These are phyloP conservation scores for Pseudotriccus pelzelni DNA, from an alignment of 2,797 vertebrate genomes.

Conservation along the genomic window DNA sequence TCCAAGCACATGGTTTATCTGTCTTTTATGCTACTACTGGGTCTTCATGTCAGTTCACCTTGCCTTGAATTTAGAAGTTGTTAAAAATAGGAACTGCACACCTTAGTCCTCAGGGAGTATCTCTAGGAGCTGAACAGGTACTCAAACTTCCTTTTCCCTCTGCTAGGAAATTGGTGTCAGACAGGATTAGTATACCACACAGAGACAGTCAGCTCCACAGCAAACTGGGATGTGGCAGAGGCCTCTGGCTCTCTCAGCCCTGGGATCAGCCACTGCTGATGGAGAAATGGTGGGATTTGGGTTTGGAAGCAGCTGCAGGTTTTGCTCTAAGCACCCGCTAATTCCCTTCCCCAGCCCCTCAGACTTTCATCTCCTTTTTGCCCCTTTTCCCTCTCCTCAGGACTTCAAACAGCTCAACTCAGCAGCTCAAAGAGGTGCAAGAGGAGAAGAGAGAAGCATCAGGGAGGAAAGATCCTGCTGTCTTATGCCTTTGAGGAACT, in stretches of 20 bases:
- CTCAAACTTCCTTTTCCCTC: neutral
- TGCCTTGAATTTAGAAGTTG: neutral
- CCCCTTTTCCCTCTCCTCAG: neutral
- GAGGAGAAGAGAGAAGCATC: neutral
- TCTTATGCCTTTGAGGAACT: neutral
- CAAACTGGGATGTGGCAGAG: neutral
- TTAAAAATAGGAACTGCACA: neutral
- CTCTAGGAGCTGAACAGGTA: neutral
- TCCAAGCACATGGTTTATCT: accelerated
- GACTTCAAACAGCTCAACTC: neutral
- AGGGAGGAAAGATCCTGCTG: neutral
- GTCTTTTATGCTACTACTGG: neutral
- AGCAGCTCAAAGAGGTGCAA: neutral
- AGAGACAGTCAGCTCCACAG: neutral
- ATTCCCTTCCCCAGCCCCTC: neutral
- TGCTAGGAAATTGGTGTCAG: neutral
- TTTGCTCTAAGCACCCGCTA: accelerated
- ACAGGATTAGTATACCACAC: neutral
- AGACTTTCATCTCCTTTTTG: neutral
- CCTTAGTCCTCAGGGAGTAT: neutral
- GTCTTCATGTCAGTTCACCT: neutral
- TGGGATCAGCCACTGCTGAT: neutral
- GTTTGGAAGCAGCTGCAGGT: accelerated
- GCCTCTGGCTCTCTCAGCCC: neutral
- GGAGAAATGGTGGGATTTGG: neutral